Conservation (phyloP, 23 tunicate species). For the Trididemnum clinides region DNA sequence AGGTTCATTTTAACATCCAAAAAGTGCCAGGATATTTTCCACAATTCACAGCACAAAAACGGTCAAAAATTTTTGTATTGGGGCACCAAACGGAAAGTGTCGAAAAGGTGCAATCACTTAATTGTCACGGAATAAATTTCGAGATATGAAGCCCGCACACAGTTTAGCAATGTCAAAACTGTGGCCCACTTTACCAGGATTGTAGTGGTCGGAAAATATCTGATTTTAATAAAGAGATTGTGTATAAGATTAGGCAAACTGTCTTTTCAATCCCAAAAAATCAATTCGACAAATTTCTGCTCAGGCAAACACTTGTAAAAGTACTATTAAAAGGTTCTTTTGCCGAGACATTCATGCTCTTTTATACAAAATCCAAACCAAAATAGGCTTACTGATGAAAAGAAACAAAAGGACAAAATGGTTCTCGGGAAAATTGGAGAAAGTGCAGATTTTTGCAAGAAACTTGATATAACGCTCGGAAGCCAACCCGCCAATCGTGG, state of each 20-base stretch:
- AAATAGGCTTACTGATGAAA: neutral
- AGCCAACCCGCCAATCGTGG: neutral
- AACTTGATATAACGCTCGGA: neutral
- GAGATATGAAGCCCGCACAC: neutral
- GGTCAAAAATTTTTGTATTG: neutral
- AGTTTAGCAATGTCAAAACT: neutral
- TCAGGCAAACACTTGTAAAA: neutral
- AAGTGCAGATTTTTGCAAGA: neutral
- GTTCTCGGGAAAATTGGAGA: conserved; percentile 14
- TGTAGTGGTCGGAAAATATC: neutral
- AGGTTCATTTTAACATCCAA: too few species aligned
- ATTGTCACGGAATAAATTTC: neutral
- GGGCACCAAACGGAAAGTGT: neutral
- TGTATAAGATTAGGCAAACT: conserved; percentile 2
- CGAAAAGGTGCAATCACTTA: neutral
- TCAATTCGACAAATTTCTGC: conserved; percentile 9
- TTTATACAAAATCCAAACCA: neutral
- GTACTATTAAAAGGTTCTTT: neutral
- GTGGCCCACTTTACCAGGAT: neutral
- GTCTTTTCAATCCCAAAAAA: neutral
- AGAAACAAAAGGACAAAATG: neutral
- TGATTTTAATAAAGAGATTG: neutral
- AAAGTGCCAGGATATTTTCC: neutral
- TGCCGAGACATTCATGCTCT: neutral
- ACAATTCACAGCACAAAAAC: neutral